Base-by-base conservation (phyloP, 2,888 invertebrate species). In the Tiphia femorata region DNA sequence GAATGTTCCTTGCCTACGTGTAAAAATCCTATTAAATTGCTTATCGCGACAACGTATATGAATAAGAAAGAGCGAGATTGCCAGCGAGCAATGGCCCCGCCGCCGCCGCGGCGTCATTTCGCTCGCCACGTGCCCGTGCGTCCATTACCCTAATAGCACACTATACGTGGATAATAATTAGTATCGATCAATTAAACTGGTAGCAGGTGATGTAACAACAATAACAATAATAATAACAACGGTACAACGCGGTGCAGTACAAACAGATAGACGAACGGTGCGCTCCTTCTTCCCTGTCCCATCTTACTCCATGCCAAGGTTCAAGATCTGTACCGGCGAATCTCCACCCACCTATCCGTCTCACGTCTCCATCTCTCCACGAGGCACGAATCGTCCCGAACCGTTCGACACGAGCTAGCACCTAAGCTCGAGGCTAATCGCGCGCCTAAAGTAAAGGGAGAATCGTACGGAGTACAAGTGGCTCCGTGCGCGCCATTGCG, bases 161-260 rank as follows among this genome's bases (percentile, higher is more conserved):
- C 12, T 23, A 20, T 1, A 21, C 12, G 23, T 29, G 47, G n/a
- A 35, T 16, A 47, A 17, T 47, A 10, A 35, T 35, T 35, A 12
- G 16, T 19, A 12, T 50, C 20, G 38, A 56, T 41, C 30, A 40
- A 49, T 54, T 12, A 48, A 58, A 44, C 38, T 30, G 29, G 42
- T 17, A 38, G 29, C 21, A 49, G n/a, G n/a, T n/a, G n/a, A n/a
- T n/a, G 14, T 58, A 43, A 42, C 52, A 52, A 50, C 44, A 55
- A 57, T 54, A 48, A 40, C 54, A 58, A 58, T 40, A 58, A 49
- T 47, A 40, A 30, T 49, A 54, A 53, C 57, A 53, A 40, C 49
- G 40, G 12, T 54, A 48, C 44, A 41, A 40, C 55, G 40, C 49
- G 49, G 43, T 52, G 33, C 42, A 21, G 35, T 25, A 41, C 33